Evolutionary conservation across 2,888 invertebrate species (phyloP), one percentile per base, ranked within the genome.

Genomic region (Vandiemenella viatica): DNA sequence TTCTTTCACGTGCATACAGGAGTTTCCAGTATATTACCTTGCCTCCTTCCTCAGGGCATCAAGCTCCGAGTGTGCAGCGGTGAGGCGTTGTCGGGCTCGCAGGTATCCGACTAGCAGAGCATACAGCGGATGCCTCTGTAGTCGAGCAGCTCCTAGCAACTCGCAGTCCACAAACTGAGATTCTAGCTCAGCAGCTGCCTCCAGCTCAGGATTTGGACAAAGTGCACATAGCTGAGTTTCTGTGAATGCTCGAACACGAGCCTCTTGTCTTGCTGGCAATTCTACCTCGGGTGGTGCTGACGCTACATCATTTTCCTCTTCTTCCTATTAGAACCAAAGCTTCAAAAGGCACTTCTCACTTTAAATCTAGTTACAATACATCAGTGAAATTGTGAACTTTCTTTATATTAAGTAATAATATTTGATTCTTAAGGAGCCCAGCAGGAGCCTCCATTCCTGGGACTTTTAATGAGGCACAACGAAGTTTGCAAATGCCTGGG

Each of bases 171-270:
- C 66, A 63, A 83, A 86, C 53, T 79, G 76, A 41, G 73, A 66
- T 48, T 80, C 72, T 60, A 80, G 83, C 41, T 70, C 66, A 47
- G 78, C 75, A 8, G 77, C 71, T 50, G 72, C 62, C 46, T 73
- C 72, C 18, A 85, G 63, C 59, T 83, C 78, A 43, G 68, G 66
- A 62, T 86, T 86, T 50, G 70, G 67, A 59, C 85, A 86, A n/a
- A 84, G 66, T 5, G 77, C 69, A 32, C 71, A 66, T 17, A 83
- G 62, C 62, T 85, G 79, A 26, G 69, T 66, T 44, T 75, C 74
- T 0, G 77, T 78, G 51, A 81, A 77, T 0, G 83, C 79, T 54
- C 68, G 20, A 8, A 38, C 3, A 32, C 5, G 45, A n/a, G 20
- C 40, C 20, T 16, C 16, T 37, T 48, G 51, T 48, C 20, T 43